phyloP scores from a whole-genome alignment of 92 coral and sea anemone species.

The Parazoanthus atlanticus region DNA sequence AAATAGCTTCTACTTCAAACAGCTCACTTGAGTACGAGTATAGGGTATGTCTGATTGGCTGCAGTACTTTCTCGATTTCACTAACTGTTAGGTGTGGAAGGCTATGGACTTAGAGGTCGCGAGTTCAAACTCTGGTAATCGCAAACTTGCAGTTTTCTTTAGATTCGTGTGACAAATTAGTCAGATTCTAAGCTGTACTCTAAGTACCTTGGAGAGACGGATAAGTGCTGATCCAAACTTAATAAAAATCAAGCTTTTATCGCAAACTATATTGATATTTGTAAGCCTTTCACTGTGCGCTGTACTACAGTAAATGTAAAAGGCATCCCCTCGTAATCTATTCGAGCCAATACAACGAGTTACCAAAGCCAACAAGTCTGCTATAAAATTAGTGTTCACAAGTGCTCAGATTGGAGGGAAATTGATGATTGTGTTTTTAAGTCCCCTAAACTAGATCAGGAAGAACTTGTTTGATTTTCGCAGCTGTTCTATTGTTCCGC shows the following conservation, averaged over 20 bases:
- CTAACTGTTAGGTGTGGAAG: background rate
- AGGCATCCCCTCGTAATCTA: background rate
- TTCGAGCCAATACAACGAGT: background rate
- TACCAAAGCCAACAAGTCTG: conserved; percentile 3
- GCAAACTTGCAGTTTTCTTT: background rate
- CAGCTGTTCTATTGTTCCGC: conserved; percentile 16
- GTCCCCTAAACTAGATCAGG: conserved; percentile 25
- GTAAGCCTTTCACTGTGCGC: background rate
- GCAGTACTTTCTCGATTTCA: conserved; percentile 25
- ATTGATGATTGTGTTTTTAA: conserved; percentile 11
- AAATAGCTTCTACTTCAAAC: background rate
- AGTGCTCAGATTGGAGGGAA: conserved; percentile 12
- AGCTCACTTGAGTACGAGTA: background rate
- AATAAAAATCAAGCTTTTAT: background rate
- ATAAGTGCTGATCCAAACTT: background rate
- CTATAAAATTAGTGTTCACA: background rate
- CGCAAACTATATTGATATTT: background rate
- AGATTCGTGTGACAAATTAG: background rate
- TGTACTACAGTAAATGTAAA: background rate
- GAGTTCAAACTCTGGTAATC: conserved; percentile 18
- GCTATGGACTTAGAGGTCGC: conserved; percentile 5
- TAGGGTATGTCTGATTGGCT: background rate
- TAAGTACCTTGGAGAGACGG: background rate
- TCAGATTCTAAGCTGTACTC: background rate
- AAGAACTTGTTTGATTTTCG: conserved; percentile 31